A percentile compares a stretch with the other conserved stretches of the same genome.
These are phyloP conservation scores for Gambelia wislizenii DNA, from an alignment of 2,797 vertebrate genomes.

Conservation along the genomic window DNA sequence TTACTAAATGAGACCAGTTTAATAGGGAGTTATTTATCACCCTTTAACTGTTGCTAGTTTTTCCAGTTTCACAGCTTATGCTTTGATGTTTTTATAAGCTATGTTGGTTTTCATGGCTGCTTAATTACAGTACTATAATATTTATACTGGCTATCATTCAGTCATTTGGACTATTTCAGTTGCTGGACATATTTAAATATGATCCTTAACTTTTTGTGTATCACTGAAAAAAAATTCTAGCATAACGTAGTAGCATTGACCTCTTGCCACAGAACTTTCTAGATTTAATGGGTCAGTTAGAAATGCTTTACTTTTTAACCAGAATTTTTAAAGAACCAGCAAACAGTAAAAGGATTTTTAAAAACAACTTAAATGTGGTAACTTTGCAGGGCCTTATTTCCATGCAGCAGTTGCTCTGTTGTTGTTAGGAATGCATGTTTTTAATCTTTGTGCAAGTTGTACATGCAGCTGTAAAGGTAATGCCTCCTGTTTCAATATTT, in stretches of 20 bases:
- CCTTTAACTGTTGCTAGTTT: background rate
- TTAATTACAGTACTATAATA: background rate
- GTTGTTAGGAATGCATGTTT: background rate
- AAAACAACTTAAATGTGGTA: background rate
- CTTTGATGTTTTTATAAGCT: background rate
- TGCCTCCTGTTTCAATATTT: background rate
- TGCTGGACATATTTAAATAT: background rate
- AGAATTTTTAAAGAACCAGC: background rate
- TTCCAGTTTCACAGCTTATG: background rate
- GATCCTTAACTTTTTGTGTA: background rate
- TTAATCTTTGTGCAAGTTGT: background rate
- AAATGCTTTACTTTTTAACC: background rate
- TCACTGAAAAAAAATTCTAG: background rate
- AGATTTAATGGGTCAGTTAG: slow-evolving; percentile 3
- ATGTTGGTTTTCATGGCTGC: background rate
- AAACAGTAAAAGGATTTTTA: background rate
- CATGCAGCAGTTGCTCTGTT: background rate
- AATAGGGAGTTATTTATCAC: background rate
- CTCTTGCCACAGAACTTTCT: background rate
- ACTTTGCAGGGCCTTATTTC: background rate
- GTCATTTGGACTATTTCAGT: background rate
- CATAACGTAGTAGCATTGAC: background rate
- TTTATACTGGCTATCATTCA: background rate
- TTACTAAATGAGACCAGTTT: background rate
- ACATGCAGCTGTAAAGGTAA: background rate